Base-by-base conservation (phyloP, 2,888 invertebrate species). In the Griposia aprilina region DNA sequence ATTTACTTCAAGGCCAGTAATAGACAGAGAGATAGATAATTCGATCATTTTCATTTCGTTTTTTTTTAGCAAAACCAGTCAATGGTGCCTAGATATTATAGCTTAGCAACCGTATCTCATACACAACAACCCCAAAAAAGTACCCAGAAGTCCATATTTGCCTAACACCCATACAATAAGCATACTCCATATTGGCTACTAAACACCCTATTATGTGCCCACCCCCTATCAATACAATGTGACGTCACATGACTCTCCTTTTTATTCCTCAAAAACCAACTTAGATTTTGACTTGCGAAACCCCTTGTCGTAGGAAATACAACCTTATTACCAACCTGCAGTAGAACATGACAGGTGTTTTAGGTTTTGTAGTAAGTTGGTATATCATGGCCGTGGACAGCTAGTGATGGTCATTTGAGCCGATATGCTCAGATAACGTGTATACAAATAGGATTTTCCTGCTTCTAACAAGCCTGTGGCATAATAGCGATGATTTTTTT, bases 371-470 rank as follows among this genome's bases (percentile, higher is more conserved):
- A 20, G 26, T 71, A 55, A 57, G 67, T 81, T 83, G 72, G 81
- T 78, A 17, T 36, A 30, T 30, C 72, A 60, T 81, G 41, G 77
- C 68, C 62, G 78, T 86, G 87, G 87, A 90, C 79, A 81, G 70
- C 62, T 79, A 72, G 82, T 88, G 92, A 89, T 91, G 92, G 93
- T 92, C 92, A 94, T 93, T 91, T 89, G 92, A 94, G 90, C 89
- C 91, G 83, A 83, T 87, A 84, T 83, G 82, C 88, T 92, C 91
- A 78, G 87, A 90, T 93, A 93, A 90, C 91, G 87, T 91, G 91
- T 93, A 85, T 91, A 92, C 90, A 94, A 94, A 93, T 92, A 93
- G 89, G 91, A 92, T 91, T 89, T 85, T 87, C 83, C 84, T 88
- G 83, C 80, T 86, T 83, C 74, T 88, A 87, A 88, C 84, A 87